These are phyloP conservation scores for Maccullochella peelii DNA, from an alignment of 2,113 vertebrate species.

Conservation along the genomic window DNA sequence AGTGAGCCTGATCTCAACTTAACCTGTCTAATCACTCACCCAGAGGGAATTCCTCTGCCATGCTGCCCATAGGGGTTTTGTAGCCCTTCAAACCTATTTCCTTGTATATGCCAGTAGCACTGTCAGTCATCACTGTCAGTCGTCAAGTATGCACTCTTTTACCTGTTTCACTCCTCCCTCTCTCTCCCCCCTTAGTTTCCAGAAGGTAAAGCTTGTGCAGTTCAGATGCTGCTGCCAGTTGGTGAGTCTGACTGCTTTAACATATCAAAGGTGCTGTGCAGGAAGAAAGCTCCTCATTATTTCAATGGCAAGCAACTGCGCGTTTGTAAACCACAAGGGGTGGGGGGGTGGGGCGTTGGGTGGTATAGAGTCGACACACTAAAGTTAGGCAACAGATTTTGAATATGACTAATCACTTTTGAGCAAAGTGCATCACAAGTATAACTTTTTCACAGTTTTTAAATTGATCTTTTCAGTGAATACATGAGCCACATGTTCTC, in stretches of 20 bases:
- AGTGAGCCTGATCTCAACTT: slow-evolving; percentile 35
- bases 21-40: slow-evolving; percentile 49
- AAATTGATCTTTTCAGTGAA: background rate
- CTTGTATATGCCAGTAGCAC: slow-evolving; percentile 27
- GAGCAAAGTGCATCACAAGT: slow-evolving; percentile 11
- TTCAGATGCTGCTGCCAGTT: slow-evolving; percentile 68
- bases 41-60: slow-evolving; percentile 45
- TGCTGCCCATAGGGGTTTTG: slow-evolving; percentile 29
- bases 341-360: background rate
- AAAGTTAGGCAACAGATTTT: slow-evolving; percentile 15
- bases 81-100: slow-evolving; percentile 34
- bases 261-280: slow-evolving; percentile 76
- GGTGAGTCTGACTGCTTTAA: slow-evolving; percentile 69
- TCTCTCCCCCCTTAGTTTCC: slow-evolving; percentile 32
- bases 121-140: slow-evolving; percentile 57
- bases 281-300: slow-evolving; percentile 69
- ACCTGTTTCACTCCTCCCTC: slow-evolving; percentile 22
- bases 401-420: slow-evolving; percentile 32
- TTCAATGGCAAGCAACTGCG: slow-evolving; percentile 57
- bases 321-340: slow-evolving; percentile 38
- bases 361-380: background rate
- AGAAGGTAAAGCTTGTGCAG: slow-evolving; percentile 55
- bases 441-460: slow-evolving; percentile 7
- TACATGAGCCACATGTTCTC: background rate
- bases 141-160: slow-evolving; percentile 10